phyloP scores from a whole-genome alignment of 2,113 vertebrate species.

The Chlorodrepanis virens region DNA sequence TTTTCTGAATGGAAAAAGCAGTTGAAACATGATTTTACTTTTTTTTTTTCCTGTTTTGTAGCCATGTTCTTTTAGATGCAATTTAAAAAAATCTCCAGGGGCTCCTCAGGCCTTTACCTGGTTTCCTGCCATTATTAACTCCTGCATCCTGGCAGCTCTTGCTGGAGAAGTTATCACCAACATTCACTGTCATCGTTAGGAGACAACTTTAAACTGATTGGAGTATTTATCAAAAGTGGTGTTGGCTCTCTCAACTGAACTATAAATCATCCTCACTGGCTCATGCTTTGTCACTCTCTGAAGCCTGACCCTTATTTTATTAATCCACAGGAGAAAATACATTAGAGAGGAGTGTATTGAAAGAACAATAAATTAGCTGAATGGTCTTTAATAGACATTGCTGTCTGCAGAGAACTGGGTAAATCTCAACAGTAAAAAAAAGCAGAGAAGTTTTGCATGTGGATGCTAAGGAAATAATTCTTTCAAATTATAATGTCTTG shows the following conservation, averaged over 20 bases:
- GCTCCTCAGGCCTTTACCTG: background rate
- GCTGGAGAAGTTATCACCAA: background rate
- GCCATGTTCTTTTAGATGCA: background rate
- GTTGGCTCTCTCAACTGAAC: constrained; percentile 16
- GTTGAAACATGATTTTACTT: background rate
- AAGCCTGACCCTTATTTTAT: constrained; percentile 48
- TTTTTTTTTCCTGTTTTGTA: background rate
- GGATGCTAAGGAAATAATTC: background rate
- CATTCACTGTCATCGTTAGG: background rate
- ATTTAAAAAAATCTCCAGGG: background rate
- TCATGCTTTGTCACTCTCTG: constrained; percentile 38
- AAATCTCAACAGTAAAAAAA: constrained; percentile 8
- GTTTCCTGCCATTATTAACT: background rate
- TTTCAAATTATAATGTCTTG: background rate
- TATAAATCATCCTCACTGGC: constrained; percentile 49
- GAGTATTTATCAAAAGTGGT: constrained; percentile 43
- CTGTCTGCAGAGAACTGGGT: background rate
- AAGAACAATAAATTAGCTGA: constrained; percentile 48
- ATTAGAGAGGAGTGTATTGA: constrained; percentile 22
- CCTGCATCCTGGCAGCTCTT: background rate
- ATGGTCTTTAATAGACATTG: constrained; percentile 11
- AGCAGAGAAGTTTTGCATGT: background rate
- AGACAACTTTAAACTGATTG: constrained; percentile 20
- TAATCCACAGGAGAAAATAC: constrained; percentile 48
- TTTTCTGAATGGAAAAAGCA: background rate